A percentile compares a stretch with the other conserved stretches of the same genome.
Conservation (phyloP, 2,888 invertebrate species). For the Amphipyra tragopoginis region DNA sequence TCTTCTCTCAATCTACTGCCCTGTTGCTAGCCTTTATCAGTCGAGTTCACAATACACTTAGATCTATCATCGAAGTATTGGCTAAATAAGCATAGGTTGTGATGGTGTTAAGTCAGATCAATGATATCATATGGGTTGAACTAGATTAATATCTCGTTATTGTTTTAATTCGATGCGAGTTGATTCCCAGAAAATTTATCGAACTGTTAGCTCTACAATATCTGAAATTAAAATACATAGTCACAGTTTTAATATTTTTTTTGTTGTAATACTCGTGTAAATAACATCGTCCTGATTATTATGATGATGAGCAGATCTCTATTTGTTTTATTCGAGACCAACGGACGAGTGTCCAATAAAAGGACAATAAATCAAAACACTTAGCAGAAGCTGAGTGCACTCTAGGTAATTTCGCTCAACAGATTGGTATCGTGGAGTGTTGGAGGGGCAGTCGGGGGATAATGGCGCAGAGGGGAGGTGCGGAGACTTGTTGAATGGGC, state of each 20-base stretch:
- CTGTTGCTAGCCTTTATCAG: conserved; percentile 80
- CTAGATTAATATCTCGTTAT: too few species aligned
- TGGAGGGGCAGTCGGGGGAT: conserved; percentile 65
- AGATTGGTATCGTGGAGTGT: conserved; percentile 67
- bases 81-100: not conserved
- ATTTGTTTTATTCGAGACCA: conserved; percentile 64
- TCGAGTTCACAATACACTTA: conserved; percentile 43
- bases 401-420: conserved; percentile 79
- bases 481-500: conserved; percentile 77
- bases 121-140: too few species aligned
- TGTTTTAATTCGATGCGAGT: too few species aligned
- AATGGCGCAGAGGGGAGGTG: conserved; percentile 53
- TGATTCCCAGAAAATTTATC: too few species aligned
- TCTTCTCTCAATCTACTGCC: conserved; percentile 72
- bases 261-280: too few species aligned
- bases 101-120: not conserved
- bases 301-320: conserved; percentile 10
- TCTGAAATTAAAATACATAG: too few species aligned
- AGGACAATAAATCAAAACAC: conserved; percentile 87
- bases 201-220: too few species aligned
- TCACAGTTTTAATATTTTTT: too few species aligned
- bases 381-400: conserved; percentile 79
- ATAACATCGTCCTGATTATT: not conserved
- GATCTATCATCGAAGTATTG: not conserved
- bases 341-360: conserved; percentile 81